Evolutionary conservation across 2,113 vertebrate species (phyloP), one percentile per base, ranked within the genome.

Genomic region (Gambusia holbrooki): DNA sequence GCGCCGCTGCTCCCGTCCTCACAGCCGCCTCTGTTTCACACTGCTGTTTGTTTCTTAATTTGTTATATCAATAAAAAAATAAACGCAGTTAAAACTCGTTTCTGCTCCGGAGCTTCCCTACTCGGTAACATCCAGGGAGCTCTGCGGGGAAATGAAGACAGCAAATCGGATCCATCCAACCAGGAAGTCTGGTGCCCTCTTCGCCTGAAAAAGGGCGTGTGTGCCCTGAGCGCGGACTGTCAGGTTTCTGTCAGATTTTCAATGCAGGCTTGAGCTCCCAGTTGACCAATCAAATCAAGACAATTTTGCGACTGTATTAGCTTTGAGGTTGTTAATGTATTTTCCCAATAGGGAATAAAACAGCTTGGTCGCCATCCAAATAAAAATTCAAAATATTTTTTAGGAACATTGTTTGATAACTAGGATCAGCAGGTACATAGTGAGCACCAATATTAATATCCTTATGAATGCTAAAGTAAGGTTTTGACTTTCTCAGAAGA

Each of bases 151-250:
- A 10, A 66, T 27, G 10, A 17, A 83, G 40, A 69, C 40, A 82
- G 74, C 71, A 72, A 67, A 69, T 37, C 76, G 12, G 48, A 66
- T 40, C 62, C 58, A 71, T 64, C 69, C 66, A 84, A 91, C 86
- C 86, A 89, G 92, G 92, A 93, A 93, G 90, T 92, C 37, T 10
- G 30, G 17, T 48, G n/a, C 27, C 66, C 15, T 4, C 6, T 1
- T 1, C 1, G 5, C 2, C 0, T 0, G 25, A 0, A 0, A 0
- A 0, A 0, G 28, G 33, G 29, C 1, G 0, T 0, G 3, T 13
- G 0, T 11, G 12, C 84, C 87, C 89, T 75, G 72, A 2, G 64
- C 12, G 0, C 0, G 0, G 82, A 51, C 89, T 92, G 5, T 0
- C 86, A 92, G 87, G 90, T 37, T 14, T 7, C 9, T 54, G 45